Percentiles rank a stretch among this genome's conserved stretches.
Evolutionary conservation across 2,888 invertebrate genomes (phyloP).

Genomic region (Meiosimyza platycephala): DNA sequence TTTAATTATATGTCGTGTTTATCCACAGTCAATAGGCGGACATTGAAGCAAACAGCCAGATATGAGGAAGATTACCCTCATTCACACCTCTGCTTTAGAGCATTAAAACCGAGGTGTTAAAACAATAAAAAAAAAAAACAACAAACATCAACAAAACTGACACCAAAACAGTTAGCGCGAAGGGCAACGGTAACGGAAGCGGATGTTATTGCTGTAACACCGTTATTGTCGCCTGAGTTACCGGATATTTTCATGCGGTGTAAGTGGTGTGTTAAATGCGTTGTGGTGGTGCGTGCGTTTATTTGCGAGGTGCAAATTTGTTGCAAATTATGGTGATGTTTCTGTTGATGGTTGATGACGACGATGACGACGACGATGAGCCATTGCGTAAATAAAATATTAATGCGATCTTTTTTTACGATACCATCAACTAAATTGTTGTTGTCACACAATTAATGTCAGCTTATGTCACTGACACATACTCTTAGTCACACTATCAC

Average conservation of each 20-base stretch:
- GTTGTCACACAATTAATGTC: too few species aligned
- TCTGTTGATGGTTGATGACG: neutral
- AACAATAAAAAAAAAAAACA: neutral
- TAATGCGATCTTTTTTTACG: neutral
- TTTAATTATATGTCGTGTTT: too few species aligned
- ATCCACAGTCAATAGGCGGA: too few species aligned
- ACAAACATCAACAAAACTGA: neutral
- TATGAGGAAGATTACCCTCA: too few species aligned
- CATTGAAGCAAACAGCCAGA: too few species aligned
- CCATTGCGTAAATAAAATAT: conserved; percentile 7
- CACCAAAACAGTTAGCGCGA: neutral
- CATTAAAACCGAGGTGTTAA: neutral
- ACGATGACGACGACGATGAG: neutral
- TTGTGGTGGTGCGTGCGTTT: neutral
- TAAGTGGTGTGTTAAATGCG: neutral
- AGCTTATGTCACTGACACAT: neutral
- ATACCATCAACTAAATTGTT: conserved; percentile 6
- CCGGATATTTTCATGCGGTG: conserved; percentile 3
- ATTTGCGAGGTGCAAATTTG: conserved; percentile 1
- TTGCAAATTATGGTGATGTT: neutral
- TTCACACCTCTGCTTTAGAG: too few species aligned
- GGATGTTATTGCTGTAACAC: neutral
- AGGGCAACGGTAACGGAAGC: neutral
- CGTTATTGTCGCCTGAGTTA: neutral
- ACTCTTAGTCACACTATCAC: too few species aligned